Conservation (phyloP, 2,113 vertebrate species). For the Caranx melampygus region DNA sequence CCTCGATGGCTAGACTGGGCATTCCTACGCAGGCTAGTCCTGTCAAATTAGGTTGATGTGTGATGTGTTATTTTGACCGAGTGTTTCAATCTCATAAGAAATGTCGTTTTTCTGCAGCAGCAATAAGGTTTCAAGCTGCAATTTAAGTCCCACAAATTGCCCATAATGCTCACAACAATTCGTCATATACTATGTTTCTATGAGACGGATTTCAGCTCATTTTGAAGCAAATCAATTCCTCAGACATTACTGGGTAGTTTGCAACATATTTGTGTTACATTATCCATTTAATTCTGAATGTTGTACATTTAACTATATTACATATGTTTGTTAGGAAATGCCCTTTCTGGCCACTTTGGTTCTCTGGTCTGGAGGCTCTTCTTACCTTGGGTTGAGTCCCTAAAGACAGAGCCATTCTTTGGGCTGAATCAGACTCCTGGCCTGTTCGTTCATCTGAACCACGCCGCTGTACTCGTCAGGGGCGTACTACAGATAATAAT, state of each 20-base stretch:
- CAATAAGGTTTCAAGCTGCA: not conserved
- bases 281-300: not conserved
- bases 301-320: not conserved
- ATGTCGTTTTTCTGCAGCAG: not conserved
- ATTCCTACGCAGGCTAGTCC: not conserved
- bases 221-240: not conserved
- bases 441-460: constrained; percentile 94
- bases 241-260: not conserved
- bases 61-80: not conserved
- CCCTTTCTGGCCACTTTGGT: constrained; percentile 38
- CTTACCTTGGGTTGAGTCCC: constrained; percentile 85
- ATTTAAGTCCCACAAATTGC: not conserved
- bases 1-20: constrained; percentile 28
- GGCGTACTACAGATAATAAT: constrained; percentile 90
- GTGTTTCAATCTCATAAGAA: not conserved
- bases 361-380: constrained; percentile 59
- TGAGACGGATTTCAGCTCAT: not conserved
- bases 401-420: constrained; percentile 99
- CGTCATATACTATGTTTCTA: no score
- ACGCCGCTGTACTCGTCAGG: constrained; percentile 95
- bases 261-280: not conserved
- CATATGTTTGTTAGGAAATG: constrained; percentile 26
- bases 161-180: not conserved
- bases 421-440: constrained; percentile 95
- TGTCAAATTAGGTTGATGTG: not conserved